phyloP scores from a whole-genome alignment of 2,113 vertebrate species.

The Oncorhynchus tshawytscha region DNA sequence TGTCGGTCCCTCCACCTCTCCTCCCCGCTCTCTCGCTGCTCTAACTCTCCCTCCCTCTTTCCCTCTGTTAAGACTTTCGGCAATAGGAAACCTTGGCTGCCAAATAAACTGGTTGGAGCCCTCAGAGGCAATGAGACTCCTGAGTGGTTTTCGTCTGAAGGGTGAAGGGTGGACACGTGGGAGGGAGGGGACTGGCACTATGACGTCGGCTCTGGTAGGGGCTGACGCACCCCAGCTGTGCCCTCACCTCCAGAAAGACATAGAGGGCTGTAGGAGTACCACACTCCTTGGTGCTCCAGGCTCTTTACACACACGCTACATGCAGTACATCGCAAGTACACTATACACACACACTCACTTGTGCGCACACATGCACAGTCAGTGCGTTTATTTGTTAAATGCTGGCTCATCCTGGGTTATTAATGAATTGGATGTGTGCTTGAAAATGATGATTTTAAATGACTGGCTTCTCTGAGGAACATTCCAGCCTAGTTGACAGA shows the following conservation, averaged over 20 bases:
- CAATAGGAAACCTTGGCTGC: constrained; percentile 13
- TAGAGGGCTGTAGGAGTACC: neutral
- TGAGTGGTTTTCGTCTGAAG: neutral
- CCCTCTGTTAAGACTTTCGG: neutral
- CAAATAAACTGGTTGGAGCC: constrained; percentile 9
- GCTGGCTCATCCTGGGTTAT: constrained; percentile 21
- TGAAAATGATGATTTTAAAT: neutral
- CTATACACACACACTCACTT: too few relatives aligned
- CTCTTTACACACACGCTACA: neutral
- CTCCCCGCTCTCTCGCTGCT: constrained; percentile 4
- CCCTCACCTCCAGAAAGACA: constrained; percentile 34
- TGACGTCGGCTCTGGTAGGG: constrained; percentile 28
- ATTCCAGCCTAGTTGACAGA: too few relatives aligned
- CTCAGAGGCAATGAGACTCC: constrained; percentile 1
- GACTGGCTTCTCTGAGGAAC: neutral
- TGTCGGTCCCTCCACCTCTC: neutral
- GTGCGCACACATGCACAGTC: neutral
- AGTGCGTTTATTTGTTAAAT: constrained; percentile 6
- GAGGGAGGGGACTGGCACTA: neutral
- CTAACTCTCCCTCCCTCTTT: neutral
- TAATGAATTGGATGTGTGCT: constrained; percentile 8
- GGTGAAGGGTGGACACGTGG: constrained; percentile 9
- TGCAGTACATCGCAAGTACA: too few relatives aligned
- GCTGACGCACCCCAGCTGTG: constrained; percentile 37
- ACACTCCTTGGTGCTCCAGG: neutral